A percentile compares a stretch with the other conserved stretches of the same genome.
Conservation (phyloP, 2,888 invertebrate genomes). For the Volucella inflata region DNA sequence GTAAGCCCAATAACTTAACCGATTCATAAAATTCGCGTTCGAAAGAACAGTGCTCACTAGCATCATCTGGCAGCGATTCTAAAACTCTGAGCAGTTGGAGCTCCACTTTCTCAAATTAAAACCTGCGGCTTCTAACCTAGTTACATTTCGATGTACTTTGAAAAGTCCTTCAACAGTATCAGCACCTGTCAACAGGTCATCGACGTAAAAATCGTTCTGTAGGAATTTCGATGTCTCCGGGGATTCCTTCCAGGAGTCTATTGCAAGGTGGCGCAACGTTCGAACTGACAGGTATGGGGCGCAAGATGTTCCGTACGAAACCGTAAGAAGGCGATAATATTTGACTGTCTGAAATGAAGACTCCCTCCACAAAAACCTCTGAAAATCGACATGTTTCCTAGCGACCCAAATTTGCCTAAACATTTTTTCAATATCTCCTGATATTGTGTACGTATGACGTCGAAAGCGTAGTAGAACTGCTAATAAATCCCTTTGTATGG, state of each 20-base stretch:
- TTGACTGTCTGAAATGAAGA: too few species aligned
- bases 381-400: neutral
- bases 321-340: too few species aligned
- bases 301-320: too few species aligned
- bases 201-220: too few species aligned
- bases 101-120: conserved; percentile 8
- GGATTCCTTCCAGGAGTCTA: neutral
- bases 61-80: neutral
- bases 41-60: neutral
- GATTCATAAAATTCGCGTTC: neutral
- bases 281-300: too few species aligned
- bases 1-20: neutral
- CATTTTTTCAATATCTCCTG: too few species aligned
- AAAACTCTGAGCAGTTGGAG: neutral
- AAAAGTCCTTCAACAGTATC: neutral
- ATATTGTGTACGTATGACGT: too few species aligned
- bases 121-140: neutral
- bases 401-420: conserved; percentile 1
- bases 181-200: too few species aligned
- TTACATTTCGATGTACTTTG: neutral
- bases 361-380: neutral
- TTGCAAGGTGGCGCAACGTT: neutral
- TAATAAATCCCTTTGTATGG: too few species aligned
- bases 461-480: too few species aligned
- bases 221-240: neutral